Base-by-base conservation (phyloP, 2,797 vertebrate species). In the Rhabdophis nuchalis region DNA sequence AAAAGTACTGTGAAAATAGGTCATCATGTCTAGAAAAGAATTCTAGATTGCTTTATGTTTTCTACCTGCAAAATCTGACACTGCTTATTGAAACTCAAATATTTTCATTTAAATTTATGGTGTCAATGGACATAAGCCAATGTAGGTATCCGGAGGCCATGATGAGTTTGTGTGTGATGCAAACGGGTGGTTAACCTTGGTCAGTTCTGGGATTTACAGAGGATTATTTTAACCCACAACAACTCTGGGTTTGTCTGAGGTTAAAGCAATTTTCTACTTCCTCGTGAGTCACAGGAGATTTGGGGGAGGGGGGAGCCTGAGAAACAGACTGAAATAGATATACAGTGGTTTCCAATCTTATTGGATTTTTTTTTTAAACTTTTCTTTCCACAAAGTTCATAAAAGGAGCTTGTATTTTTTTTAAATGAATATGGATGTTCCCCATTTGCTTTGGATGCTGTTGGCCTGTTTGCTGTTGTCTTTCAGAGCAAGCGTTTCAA, bases 31-130 rank as follows among this genome's bases (percentile, higher is more conserved):
- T 77, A 77, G 18, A 82, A n/a, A 60, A 68, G 27, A 88, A 29
- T 41, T 41, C 13, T 58, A 88, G 87, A 60, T 88, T 27, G 58
- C 23, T 88, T 93, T 93, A 29, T 88, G 68, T 61, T 88, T 77
- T 91, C 92, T 72, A 88, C 89, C 77, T 89, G 72, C 92, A 89
- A 89, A 27, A 58, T 72, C 68, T 91, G 87, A 36, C 87, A 89
- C 25, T 90, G 29, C 68, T 68, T 36, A 90, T 92, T 90, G 56
- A 90, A 92, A 46, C 68, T 56, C 29, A 27, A 57, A 88, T 56
- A 41, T 89, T 92, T 89, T 89, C 82, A 14, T 89, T 89, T 68
- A 68, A 50, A 86, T 18, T 57, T 60, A 91, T 88, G 68, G 64
- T 88, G 50, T 88, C 57, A n/a, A 56, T 93, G 86, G 68, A 56